Evolutionary conservation across 53 echinoderm and acorn worm genomes (phyloP), one percentile per base, ranked within the genome.

Genomic region (Holothuria leucospilota): DNA sequence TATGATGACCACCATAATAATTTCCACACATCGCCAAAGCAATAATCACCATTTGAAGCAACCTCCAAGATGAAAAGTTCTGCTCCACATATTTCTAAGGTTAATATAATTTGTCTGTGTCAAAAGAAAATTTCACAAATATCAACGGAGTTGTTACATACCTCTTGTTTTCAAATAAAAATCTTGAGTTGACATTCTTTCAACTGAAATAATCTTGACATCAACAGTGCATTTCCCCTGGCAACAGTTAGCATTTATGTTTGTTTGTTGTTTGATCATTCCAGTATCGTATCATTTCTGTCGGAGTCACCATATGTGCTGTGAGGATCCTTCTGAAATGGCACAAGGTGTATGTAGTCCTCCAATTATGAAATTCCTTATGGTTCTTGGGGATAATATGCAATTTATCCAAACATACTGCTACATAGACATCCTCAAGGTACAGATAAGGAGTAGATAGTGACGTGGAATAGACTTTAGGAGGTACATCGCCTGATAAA

Each of bases 201-300:
- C 34, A 34, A 34, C 34, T 34, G 3, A 34, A 34, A 34, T 34
- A 34, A 34, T 2, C 34, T 34, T 34, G 3, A 34, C 3, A 34
- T 34, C 34, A 34, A 34, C 34, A 49, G 49, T 2, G 49, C 13
- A 13, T 49, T 6, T 49, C 0, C 13, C 49, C 49, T 49, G 49
- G 6, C 49, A 13, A 49, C 0, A 49, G 10, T 65, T 84, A 91
- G 30, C 78, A 68, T n/a, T 78, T 82, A 21, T 69, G 59, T 16
- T 91, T 91, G 27, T 38, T 49, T 16, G 84, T 88, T 38, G 82
- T 80, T 40, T 96, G 96, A 58, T 96, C 96, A 38, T 87, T 88
- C 99, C 99, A 98, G 77, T 95, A 93, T 66, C 99, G 73, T 39
- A 88, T 66, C 99, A 98, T 98, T 81, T 98, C 92, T 0, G 92